A percentile compares a stretch with the other conserved stretches of the same genome.
Evolutionary conservation across 1,140 invertebrate genomes (phyloP).

Genomic region (Eulimnadia texana): DNA sequence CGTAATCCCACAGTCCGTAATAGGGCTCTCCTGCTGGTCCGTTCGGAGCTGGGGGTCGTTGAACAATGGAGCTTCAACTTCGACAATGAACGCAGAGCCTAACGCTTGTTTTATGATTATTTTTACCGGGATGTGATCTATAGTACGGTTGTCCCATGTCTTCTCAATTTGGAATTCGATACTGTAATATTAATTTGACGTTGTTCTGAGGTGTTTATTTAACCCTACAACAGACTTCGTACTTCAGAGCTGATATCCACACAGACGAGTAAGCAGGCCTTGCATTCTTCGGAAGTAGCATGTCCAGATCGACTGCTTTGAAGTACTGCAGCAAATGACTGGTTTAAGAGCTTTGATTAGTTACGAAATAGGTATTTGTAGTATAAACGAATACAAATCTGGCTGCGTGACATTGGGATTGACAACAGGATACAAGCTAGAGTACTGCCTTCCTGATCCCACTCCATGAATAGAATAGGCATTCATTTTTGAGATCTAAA

Average conservation of each 20-base stretch:
- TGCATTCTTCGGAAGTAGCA: not conserved
- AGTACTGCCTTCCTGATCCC: constrained; percentile 31
- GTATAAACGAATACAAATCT: constrained; percentile 32
- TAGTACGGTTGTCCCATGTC: constrained; percentile 6
- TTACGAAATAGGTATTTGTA: no score
- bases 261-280: not conserved
- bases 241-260: not conserved
- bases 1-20: constrained; percentile 31
- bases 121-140: not conserved
- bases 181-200: not conserved
- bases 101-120: constrained; percentile 6
- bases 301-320: not conserved
- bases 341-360: no score
- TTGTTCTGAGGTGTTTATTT: not conserved
- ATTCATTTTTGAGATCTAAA: constrained; percentile 35
- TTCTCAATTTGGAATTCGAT: not conserved
- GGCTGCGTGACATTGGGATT: constrained; percentile 28
- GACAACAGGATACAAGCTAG: constrained; percentile 34
- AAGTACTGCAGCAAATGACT: not conserved
- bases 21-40: constrained; percentile 27
- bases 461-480: constrained; percentile 40
- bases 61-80: constrained; percentile 29
- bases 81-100: not conserved
- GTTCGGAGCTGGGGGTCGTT: constrained; percentile 24
- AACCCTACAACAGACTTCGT: no score